These are phyloP conservation scores for Drosophila sechellia DNA, from an alignment of 1,140 invertebrate genomes.

Conservation along the genomic window DNA sequence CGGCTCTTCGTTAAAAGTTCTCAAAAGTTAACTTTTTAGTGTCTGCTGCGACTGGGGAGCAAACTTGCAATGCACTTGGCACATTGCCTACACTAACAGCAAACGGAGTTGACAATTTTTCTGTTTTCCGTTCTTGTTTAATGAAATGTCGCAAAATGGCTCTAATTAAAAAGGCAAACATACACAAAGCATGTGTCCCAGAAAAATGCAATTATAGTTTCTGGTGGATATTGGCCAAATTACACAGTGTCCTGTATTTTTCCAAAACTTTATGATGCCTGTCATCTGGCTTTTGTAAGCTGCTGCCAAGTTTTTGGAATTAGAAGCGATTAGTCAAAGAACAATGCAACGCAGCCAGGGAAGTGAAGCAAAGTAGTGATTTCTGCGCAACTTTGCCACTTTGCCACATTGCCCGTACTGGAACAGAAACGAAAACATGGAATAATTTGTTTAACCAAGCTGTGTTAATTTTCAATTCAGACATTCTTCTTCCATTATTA, in stretches of 20 bases:
- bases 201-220: conserved; percentile 45
- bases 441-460: conserved; percentile 12
- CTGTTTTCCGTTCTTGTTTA: conserved; percentile 14
- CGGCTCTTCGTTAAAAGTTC: conserved; percentile 73
- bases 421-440: background rate
- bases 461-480: conserved; percentile 1
- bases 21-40: conserved; percentile 61
- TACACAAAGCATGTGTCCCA: conserved; percentile 29
- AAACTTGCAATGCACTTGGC: conserved; percentile 55
- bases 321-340: conserved; percentile 34
- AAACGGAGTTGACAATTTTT: conserved; percentile 38
- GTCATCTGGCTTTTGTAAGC: conserved; percentile 57
- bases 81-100: conserved; percentile 59
- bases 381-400: conserved; percentile 1
- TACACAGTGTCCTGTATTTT: conserved; percentile 24
- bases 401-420: conserved; percentile 1
- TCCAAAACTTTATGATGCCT: conserved; percentile 60
- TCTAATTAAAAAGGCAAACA: conserved; percentile 69
- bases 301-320: conserved; percentile 39
- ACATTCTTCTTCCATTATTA: background rate
- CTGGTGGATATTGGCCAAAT: conserved; percentile 25
- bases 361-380: conserved; percentile 20
- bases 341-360: conserved; percentile 7
- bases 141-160: conserved; percentile 67
- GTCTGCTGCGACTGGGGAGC: conserved; percentile 23